Base-by-base conservation (phyloP, 1,140 invertebrate species). In the Pectinophora gossypiella region DNA sequence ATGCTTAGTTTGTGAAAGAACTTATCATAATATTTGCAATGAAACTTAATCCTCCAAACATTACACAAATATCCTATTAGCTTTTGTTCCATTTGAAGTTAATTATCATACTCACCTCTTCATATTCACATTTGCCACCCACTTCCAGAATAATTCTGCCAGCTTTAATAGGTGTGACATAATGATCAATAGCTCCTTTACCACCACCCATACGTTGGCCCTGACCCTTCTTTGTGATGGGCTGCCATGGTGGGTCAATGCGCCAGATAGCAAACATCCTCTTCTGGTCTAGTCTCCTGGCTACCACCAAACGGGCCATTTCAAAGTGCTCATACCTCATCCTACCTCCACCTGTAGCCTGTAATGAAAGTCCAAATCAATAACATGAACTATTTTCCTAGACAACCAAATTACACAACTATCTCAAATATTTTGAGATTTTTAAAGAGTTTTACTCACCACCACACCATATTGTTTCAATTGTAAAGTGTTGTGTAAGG, bases 181-280 rank as follows among this genome's bases (percentile, higher is more conserved):
- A 99, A 85, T 99, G 96, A 82, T 98, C 92, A 50, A 99, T 99
- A n/a, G 91, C 77, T 9, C 95, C 96, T 91, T 99, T 99, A 5
- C 98, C 98, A 66, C 97, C 96, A 51, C 99, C 99, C 94, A 99
- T 96, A 64, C 96, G 88, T 47, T 94, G 92, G 2, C 98, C 98
- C 85, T 93, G 92, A 0, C 95, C 94, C 83, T 98, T 98, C 79
- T 95, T 97, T 0, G 97, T 95, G 3, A 98, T 83, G 9, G 98
- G 94, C 76, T 99, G 96, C 98, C 98, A 99, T 0, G 98, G 97
- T 0, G 96, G 84, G 77, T 97, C 96, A 1, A 99, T 88, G 64
- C 98, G 89, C 97, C 97, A 99, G 20, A 97, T 90, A n/a, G 97
- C 96, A 91, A 99, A 99, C 92, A 94, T 96, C 61, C 90, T 91